A percentile compares a stretch with the other conserved stretches of the same genome.
phyloP scores from a whole-genome alignment of 53 echinoderm and acorn worm species.

The Mesocentrotus franciscanus region DNA sequence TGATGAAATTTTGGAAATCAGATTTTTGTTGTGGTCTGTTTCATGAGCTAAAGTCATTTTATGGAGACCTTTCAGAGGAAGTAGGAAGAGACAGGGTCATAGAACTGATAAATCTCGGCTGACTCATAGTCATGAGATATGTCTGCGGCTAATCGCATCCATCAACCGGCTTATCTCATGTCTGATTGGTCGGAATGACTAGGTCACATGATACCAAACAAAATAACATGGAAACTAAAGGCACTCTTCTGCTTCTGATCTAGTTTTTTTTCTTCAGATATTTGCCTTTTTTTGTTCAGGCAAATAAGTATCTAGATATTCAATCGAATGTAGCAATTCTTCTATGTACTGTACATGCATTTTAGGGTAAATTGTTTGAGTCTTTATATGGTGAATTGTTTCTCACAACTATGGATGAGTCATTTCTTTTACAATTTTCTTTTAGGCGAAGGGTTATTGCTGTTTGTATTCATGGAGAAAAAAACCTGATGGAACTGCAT shows the following conservation, averaged over 20 bases:
- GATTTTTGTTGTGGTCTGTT: background rate
- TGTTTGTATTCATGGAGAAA: background rate
- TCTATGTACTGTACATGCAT: background rate
- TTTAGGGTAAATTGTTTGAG: background rate
- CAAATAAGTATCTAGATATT: background rate
- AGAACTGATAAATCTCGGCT: constrained; percentile 17
- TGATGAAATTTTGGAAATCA: background rate
- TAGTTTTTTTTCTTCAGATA: background rate
- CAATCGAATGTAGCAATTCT: background rate
- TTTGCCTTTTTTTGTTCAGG: background rate
- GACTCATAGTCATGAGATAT: constrained; percentile 58
- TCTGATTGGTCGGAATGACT: constrained; percentile 53
- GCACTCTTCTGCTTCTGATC: background rate
- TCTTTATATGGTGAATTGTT: background rate
- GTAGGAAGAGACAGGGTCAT: constrained; percentile 27
- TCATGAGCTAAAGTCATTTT: background rate
- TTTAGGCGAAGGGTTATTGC: background rate
- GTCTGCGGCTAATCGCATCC: constrained; percentile 53
- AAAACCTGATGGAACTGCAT: background rate
- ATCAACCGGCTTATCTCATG: constrained; percentile 51
- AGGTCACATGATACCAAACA: constrained; percentile 58
- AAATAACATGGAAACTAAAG: constrained; percentile 50
- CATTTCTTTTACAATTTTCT: background rate
- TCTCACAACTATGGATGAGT: background rate
- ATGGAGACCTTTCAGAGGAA: constrained; percentile 1